Conservation (phyloP, 2,113 vertebrate species). For the Tragelaphus scriptus region DNA sequence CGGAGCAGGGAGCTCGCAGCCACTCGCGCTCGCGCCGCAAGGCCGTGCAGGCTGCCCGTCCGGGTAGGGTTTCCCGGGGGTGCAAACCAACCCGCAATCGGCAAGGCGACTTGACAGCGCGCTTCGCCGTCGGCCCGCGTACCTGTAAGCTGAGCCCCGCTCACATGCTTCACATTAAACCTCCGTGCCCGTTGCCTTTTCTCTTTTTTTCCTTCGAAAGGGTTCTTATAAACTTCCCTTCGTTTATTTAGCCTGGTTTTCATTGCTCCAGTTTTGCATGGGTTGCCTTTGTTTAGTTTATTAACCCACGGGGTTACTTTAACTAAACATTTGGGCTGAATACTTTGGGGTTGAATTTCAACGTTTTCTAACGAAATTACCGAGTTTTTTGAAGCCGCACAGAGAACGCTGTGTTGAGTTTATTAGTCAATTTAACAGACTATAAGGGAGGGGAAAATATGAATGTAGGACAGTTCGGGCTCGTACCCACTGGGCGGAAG, state of each 20-base stretch:
- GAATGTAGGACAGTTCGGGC: conserved; percentile 76
- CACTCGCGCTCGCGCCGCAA: not conserved
- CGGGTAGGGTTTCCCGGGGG: conserved; percentile 33
- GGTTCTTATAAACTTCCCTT: conserved; percentile 96
- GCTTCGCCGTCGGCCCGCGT: conserved; percentile 40
- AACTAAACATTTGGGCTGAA: conserved; percentile 94
- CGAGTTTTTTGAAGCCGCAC: conserved; percentile 86
- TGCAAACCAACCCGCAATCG: conserved; percentile 31
- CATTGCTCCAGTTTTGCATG: conserved; percentile 97
- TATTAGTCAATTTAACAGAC: conserved; percentile 86
- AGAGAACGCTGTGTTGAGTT: conserved; percentile 85
- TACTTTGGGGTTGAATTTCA: conserved; percentile 91
- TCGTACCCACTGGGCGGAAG: conserved; percentile 60
- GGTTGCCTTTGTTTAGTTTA: conserved; percentile 99
- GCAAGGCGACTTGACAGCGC: conserved; percentile 31
- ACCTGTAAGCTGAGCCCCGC: conserved; percentile 79
- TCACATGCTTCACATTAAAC: conserved; percentile 95
- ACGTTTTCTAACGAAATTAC: conserved; percentile 90
- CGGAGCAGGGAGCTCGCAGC: not conserved
- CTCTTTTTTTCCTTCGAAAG: conserved; percentile 80
- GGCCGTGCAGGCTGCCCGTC: not conserved
- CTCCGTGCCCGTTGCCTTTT: conserved; percentile 83
- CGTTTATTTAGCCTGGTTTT: conserved; percentile 98
- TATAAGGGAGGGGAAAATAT: conserved; percentile 72
- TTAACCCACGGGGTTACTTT: conserved; percentile 98